Base-by-base conservation (phyloP, 2,888 invertebrate genomes). In the Junonia oenone region DNA sequence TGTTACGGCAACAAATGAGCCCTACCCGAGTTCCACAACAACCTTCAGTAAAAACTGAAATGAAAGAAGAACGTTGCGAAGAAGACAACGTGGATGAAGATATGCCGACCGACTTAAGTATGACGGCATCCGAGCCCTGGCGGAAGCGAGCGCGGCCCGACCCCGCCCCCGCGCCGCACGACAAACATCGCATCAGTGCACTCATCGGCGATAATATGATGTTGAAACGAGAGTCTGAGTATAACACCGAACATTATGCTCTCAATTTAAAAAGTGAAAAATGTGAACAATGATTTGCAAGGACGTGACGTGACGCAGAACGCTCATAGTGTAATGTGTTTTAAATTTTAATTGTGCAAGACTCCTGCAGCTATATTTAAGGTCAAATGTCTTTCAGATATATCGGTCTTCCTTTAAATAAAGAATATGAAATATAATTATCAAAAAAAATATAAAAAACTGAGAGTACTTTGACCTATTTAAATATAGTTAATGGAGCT, bases 1-100 rank as follows among this genome's bases (percentile, higher is more conserved):
- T 97, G 59, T 85, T 98, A 65, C 92, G 97, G 47, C 97, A 97
- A 78, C 95, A 94, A 80, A 94, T 94, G 93, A 92, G 93, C 68
- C 93, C 92, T 63, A 92, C 93, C n/a, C 82, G 91, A 56, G 87
- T 87, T 17, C 73, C 80, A 9, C 76, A 81, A 35, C 87, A 83
- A 62, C 70, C 83, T 3, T 68, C 78, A 0, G 80, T 89, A 0
- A 91, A 91, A 67, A 81, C 89, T 22, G 91, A 91, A 72, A 85
- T 86, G 78, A 85, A 89, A 65, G 90, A 91, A 69, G 84, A 83
- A 67, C 83, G 85, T 58, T 84, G 88, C 65, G 85, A 89, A 67
- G 85, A 91, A 8, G 90, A 90, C 52, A 85, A 88, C 29, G 91
- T 89, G 54, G 92, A 92, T 58, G 94, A 94, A 63, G 93, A 94